Percentiles rank a stretch among this genome's conserved stretches.
Evolutionary conservation across 2,113 vertebrate genomes (phyloP).

Genomic region (Microtus oregoni): DNA sequence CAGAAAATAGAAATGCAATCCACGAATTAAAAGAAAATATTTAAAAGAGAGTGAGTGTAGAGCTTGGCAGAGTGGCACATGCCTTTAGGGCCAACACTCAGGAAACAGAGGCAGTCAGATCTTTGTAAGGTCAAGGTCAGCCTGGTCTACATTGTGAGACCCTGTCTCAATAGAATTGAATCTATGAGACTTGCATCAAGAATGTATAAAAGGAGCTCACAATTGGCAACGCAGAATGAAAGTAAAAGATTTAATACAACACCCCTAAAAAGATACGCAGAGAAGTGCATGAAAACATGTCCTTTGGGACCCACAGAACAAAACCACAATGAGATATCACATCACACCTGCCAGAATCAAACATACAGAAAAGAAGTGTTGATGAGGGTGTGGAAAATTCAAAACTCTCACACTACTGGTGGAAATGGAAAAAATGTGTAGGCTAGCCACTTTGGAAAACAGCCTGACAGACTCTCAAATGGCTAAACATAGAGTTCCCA

Average conservation of each 20-base stretch:
- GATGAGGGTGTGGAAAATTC: not conserved
- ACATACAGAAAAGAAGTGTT: not conserved
- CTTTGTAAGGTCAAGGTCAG: not conserved
- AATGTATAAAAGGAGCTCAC: slow-evolving; percentile 7
- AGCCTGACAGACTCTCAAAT: not conserved
- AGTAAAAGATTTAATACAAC: not conserved
- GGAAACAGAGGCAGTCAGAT: not conserved
- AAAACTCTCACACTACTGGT: not conserved
- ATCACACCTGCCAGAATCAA: not conserved
- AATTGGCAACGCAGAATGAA: not conserved
- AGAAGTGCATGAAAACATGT: not conserved
- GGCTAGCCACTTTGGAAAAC: not conserved
- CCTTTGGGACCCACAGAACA: not conserved
- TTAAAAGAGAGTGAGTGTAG: not conserved
- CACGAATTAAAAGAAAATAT: slow-evolving; percentile 5
- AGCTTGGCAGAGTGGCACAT: not conserved
- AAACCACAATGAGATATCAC: not conserved
- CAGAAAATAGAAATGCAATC: not conserved
- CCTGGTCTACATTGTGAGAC: not conserved
- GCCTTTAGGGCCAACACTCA: not conserved
- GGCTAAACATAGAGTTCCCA: slow-evolving; percentile 9
- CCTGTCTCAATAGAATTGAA: not conserved
- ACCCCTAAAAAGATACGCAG: not conserved
- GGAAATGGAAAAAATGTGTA: not conserved
- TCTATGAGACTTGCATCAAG: not conserved